Evolutionary conservation across 1,140 invertebrate genomes (phyloP), one percentile per base, ranked within the genome.

Genomic region (Aphaenogaster ashmeadi): DNA sequence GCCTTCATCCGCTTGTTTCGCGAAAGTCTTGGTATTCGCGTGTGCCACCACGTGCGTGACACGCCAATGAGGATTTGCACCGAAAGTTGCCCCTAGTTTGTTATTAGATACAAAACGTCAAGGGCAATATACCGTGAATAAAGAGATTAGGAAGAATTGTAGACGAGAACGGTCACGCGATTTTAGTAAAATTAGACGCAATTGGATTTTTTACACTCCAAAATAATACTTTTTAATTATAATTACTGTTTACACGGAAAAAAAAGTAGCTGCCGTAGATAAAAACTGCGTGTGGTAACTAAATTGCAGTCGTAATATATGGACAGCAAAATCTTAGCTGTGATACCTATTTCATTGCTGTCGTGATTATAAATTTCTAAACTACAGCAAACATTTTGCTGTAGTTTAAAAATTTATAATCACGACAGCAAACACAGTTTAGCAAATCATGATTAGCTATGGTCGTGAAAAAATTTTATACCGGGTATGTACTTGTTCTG

Each of bases 1-100:
- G 21, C n/a, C 62, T 71, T 21, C 66, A 66, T 81, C 47, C 64
- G 78, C 47, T 81, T 71, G 78, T 81, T 71, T 81, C 64, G 64
- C 64, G 13, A 69, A 54, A 56, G 36, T 71, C 36, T 81, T 52
- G 41, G 60, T 50, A 79, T 66, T 79, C 60, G 44, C 77, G 33
- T 79, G 33, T 66, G 41, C 44, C 33, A 54, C 21, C 47, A 27
- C 15, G 36, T 56, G 64, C 64, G 36, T 41, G 64, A 81, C 78
- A 56, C 64, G 38, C 47, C 64, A 56, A 79, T 27, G 21, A 69
- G 33, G 8, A 66, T 50, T 66, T 79, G 6, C 18, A 36, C 44
- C 44, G 9, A 81, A 54, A 56, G 13, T 41, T 69, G 3, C n/a
- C 21, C 9, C 33, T 11, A 13, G 15, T 27, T 69, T 54, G 36